phyloP scores from a whole-genome alignment of 2,797 vertebrate genomes.

The Stomatorhinus walkeri region DNA sequence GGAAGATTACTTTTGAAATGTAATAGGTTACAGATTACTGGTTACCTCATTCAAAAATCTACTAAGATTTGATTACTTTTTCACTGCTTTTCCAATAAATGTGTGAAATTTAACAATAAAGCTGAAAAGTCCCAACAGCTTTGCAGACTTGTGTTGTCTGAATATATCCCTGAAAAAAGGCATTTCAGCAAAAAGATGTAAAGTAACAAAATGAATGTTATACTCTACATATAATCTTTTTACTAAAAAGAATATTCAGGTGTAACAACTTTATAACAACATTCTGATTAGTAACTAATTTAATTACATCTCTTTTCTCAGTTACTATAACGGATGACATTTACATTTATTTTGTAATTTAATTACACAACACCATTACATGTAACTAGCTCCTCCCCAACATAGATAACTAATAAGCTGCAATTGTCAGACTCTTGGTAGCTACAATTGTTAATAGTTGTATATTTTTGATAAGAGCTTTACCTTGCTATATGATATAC shows the following conservation, averaged over 20 bases:
- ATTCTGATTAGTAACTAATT: not conserved
- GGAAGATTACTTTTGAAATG: not conserved
- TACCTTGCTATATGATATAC: conserved; percentile 95
- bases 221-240: not conserved
- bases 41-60: not conserved
- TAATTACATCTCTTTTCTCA: not conserved
- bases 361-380: not conserved
- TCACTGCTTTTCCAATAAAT: not conserved
- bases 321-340: not conserved
- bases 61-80: not conserved
- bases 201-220: not conserved
- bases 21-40: not conserved
- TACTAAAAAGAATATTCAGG: not conserved
- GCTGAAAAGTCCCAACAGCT: not conserved
- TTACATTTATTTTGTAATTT: not conserved
- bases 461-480: not conserved
- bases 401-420: not conserved
- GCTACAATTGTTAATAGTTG: not conserved
- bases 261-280: not conserved
- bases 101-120: not conserved
- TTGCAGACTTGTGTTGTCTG: not conserved
- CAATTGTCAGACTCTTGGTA: not conserved
- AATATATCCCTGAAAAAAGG: not conserved
- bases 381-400: not conserved
- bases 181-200: not conserved